Base-by-base conservation (phyloP, 2,797 vertebrate species). In the Yasuhikotakia modesta region DNA sequence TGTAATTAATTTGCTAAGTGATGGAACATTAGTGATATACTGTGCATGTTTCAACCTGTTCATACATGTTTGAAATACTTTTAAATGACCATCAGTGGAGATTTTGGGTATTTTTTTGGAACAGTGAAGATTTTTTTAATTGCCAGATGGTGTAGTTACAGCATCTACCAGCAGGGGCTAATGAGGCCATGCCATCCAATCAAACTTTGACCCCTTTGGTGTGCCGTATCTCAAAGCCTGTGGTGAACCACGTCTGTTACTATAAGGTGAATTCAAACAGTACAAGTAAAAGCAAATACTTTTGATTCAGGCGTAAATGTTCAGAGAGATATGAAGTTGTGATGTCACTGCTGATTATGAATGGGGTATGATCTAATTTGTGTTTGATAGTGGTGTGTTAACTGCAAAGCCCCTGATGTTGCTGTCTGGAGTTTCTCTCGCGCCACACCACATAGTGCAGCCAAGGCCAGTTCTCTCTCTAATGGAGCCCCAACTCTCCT, bases 401-500 rank as follows among this genome's bases (percentile, higher is more conserved):
- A 78, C 45, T 43, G 57, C 58, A 78, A 81, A 72, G 63, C 45
- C 69, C 76, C 60, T 52, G 57, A 70, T 78, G 57, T 43, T 78
- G 63, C 67, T 5, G 50, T 72, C 57, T 55, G 64, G 58, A 17
- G 21, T 70, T n/a, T 76, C 17, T 52, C 30, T 43, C 53, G 46
- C 12, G 4, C 21, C 27, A 27, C 21, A 58, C 12, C 0, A 64
- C 11, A 68, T 65, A 75, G 63, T 67, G 70, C 74, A 75, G 70
- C 68, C 78, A 68, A 80, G 78, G 73, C 73, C 48, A 79, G 78
- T 75, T 74, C 72, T 52, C 77, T 78, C 68, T 24, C 80, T 85
- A 86, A 86, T 82, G 83, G 83, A 85, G 76, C 79, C 30, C 60
- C 55, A 50, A 69, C 78, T 80, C 77, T 81, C 73, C 43, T 52